A percentile compares a stretch with the other conserved stretches of the same genome.
Conservation (phyloP, 2,888 invertebrate genomes). For the Ischnus inquisitorius region DNA sequence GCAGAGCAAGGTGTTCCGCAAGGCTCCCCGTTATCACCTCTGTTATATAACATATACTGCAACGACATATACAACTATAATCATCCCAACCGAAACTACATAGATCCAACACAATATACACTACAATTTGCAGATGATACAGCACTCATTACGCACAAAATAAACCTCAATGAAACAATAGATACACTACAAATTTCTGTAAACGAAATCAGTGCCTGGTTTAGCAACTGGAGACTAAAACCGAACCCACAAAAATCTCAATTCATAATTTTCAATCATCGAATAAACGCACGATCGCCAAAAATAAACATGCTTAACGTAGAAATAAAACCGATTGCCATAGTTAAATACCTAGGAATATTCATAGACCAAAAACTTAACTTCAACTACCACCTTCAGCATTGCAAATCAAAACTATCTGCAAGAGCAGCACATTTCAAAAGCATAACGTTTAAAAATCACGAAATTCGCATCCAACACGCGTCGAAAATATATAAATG, state of each 20-base stretch:
- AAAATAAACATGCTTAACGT: slow-evolving; percentile 22
- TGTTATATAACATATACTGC: slow-evolving; percentile 45
- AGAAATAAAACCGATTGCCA: slow-evolving; percentile 3
- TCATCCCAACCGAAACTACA: not conserved
- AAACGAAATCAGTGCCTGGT: not conserved
- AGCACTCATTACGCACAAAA: slow-evolving; percentile 19
- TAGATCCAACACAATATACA: slow-evolving; percentile 31
- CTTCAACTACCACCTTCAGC: slow-evolving; percentile 12
- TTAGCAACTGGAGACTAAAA: slow-evolving; percentile 42
- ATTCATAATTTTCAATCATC: slow-evolving; percentile 25
- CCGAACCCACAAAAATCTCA: slow-evolving; percentile 34
- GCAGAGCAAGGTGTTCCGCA: slow-evolving; percentile 36
- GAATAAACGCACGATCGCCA: slow-evolving; percentile 14
- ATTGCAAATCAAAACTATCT: slow-evolving; percentile 12
- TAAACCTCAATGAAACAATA: slow-evolving; percentile 16
- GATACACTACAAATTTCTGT: not conserved
- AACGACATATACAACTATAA: slow-evolving; percentile 31
- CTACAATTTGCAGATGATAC: slow-evolving; percentile 40
- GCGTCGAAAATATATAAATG: slow-evolving; percentile 41
- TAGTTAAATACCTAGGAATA: slow-evolving; percentile 30
- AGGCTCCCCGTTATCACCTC: slow-evolving; percentile 41
- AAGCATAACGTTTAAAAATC: slow-evolving; percentile 28
- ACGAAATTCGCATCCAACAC: slow-evolving; percentile 10
- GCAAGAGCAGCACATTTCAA: slow-evolving; percentile 17
- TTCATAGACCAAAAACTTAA: slow-evolving; percentile 30